A percentile compares a stretch with the other conserved stretches of the same genome.
Conservation (phyloP, 2,888 invertebrate species). For the Perizoma affinitatum region DNA sequence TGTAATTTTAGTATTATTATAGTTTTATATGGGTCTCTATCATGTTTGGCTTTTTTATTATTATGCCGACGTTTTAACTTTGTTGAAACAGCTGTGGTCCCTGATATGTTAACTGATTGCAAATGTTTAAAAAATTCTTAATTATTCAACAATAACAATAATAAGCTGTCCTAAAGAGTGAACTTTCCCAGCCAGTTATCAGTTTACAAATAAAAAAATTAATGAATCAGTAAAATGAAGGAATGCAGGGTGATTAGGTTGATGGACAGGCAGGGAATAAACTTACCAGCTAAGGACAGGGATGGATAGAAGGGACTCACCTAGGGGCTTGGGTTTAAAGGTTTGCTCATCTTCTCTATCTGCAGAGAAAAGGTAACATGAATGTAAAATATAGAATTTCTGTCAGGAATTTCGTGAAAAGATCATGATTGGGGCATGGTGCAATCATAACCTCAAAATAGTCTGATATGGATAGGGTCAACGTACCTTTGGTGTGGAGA, state of each 20-base stretch:
- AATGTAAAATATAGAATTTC: slow-evolving; percentile 16
- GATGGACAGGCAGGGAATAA: background rate
- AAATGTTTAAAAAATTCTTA: no score
- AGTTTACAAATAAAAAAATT: no score
- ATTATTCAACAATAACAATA: no score
- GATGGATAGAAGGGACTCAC: slow-evolving; percentile 59
- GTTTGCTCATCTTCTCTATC: slow-evolving; percentile 58
- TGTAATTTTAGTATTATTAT: no score
- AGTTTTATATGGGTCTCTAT: no score
- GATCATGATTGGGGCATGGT: slow-evolving; percentile 51
- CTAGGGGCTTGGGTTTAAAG: slow-evolving; percentile 62
- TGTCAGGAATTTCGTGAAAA: slow-evolving; percentile 12
- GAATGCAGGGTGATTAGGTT: background rate
- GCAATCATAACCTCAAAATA: slow-evolving; percentile 74
- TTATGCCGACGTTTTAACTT: no score
- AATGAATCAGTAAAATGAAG: background rate
- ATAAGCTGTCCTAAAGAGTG: no score
- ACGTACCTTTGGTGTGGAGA: slow-evolving; percentile 88
- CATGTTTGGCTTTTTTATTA: no score
- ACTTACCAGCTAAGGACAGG: slow-evolving; percentile 3
- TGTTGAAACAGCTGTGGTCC: no score
- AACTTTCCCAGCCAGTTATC: no score
- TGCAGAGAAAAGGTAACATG: slow-evolving; percentile 46
- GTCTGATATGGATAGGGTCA: slow-evolving; percentile 3
- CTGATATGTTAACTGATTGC: no score